These are phyloP conservation scores for Siniperca chuatsi DNA, from an alignment of 2,113 vertebrate genomes.

Conservation along the genomic window DNA sequence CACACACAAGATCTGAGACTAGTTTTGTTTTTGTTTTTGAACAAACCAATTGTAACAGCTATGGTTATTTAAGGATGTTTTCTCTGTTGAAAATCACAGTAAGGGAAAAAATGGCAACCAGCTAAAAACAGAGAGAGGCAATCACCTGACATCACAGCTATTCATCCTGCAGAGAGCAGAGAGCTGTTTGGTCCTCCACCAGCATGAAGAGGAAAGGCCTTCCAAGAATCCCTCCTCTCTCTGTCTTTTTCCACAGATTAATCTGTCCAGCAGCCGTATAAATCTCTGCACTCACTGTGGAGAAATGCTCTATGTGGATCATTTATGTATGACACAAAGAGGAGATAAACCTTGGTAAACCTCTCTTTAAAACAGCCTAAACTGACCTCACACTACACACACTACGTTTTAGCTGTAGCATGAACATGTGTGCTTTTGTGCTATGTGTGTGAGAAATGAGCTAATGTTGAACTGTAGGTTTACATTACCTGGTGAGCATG, in stretches of 20 bases:
- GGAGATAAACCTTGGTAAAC: slow-evolving; percentile 62
- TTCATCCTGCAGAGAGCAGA: slow-evolving; percentile 55
- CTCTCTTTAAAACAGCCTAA: slow-evolving; percentile 34
- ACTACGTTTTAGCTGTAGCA: slow-evolving; percentile 1
- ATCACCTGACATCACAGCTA: slow-evolving; percentile 67
- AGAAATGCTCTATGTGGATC: slow-evolving; percentile 66
- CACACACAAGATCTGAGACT: slow-evolving; percentile 21
- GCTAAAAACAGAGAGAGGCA: slow-evolving; percentile 47
- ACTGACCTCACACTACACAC: slow-evolving; percentile 28
- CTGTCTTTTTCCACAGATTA: slow-evolving; percentile 68
- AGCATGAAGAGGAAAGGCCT: slow-evolving; percentile 61
- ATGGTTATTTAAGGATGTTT: slow-evolving; percentile 58
- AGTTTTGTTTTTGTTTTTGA: slow-evolving; percentile 46
- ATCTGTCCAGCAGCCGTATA: slow-evolving; percentile 69
- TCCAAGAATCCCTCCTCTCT: slow-evolving; percentile 70
- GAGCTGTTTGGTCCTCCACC: slow-evolving; percentile 59
- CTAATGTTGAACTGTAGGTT: slow-evolving; percentile 15
- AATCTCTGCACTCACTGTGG: slow-evolving; percentile 63
- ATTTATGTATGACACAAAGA: slow-evolving; percentile 64
- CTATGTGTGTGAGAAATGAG: slow-evolving; percentile 14
- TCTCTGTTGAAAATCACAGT: slow-evolving; percentile 45
- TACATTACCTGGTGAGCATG: slow-evolving; percentile 23
- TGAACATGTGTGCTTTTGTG: slow-evolving; percentile 11
- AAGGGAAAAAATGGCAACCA: slow-evolving; percentile 32
- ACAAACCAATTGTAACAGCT: slow-evolving; percentile 52